These are phyloP conservation scores for Silurus lanzhouensis DNA, from an alignment of 2,797 vertebrate species.

Conservation along the genomic window DNA sequence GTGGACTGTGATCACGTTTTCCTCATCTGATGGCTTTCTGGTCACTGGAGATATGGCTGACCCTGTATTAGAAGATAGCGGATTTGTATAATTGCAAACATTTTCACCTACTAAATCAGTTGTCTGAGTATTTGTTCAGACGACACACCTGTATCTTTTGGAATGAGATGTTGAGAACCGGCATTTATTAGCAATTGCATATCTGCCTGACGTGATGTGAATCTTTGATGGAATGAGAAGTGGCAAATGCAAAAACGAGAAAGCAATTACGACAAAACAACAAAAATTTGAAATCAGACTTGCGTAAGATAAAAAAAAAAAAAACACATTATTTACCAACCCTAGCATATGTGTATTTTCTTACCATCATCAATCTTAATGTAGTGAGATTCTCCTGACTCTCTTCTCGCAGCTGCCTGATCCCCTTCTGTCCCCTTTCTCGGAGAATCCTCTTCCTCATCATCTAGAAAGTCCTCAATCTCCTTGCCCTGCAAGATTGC, in stretches of 20 bases:
- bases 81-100: background rate
- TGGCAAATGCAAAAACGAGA: background rate
- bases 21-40: slow-evolving; percentile 71
- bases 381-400: slow-evolving; percentile 65
- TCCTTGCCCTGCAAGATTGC: slow-evolving; percentile 80
- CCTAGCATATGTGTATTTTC: slow-evolving; percentile 21
- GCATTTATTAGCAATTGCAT: slow-evolving; percentile 56
- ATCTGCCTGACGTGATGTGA: slow-evolving; percentile 55
- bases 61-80: slow-evolving; percentile 12
- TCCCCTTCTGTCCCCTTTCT: slow-evolving; percentile 47
- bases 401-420: slow-evolving; percentile 36
- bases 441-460: slow-evolving; percentile 54
- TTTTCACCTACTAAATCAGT: background rate
- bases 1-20: slow-evolving; percentile 79
- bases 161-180: slow-evolving; percentile 46
- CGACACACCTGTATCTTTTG: slow-evolving; percentile 44
- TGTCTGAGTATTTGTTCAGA: background rate
- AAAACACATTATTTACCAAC: too few relatives aligned
- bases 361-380: slow-evolving; percentile 78
- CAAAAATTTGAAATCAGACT: background rate
- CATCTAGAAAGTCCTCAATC: slow-evolving; percentile 62
- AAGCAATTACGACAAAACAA: too few relatives aligned
- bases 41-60: slow-evolving; percentile 60
- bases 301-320: background rate
- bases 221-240: slow-evolving; percentile 38